Conservation (phyloP, 1,140 invertebrate species). For the Zeugodacus cucurbitae region DNA sequence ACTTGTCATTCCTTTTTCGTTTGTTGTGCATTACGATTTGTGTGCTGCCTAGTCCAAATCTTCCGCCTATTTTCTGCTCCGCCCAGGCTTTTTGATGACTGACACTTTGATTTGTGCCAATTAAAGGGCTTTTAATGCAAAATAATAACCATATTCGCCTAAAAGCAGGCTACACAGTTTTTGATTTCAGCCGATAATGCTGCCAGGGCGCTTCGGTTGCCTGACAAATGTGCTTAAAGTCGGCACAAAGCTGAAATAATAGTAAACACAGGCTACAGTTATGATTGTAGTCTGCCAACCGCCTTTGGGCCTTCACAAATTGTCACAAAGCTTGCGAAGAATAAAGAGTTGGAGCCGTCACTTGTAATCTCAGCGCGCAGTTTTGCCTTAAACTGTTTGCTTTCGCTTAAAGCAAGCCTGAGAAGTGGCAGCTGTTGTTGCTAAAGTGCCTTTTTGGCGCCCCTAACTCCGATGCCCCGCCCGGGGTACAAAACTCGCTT, state of each 20-base stretch:
- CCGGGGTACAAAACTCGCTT: background rate
- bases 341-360: background rate
- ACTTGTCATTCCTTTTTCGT: background rate
- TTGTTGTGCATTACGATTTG: background rate
- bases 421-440: background rate
- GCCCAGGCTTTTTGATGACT: background rate
- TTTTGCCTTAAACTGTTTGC: background rate
- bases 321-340: background rate
- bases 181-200: background rate
- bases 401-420: background rate
- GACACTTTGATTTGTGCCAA: background rate
- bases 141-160: background rate
- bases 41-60: background rate
- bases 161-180: background rate
- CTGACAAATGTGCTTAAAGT: background rate
- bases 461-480: background rate
- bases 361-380: background rate
- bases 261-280: background rate
- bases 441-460: background rate
- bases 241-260: background rate
- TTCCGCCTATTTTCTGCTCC: background rate
- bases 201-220: background rate
- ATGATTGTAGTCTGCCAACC: background rate
- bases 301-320: background rate
- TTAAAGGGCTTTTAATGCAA: background rate